These are phyloP conservation scores for Cladorhizidae sp. DNA, from an alignment of 37 sponge, comb jelly and placozoan species.

Conservation along the genomic window DNA sequence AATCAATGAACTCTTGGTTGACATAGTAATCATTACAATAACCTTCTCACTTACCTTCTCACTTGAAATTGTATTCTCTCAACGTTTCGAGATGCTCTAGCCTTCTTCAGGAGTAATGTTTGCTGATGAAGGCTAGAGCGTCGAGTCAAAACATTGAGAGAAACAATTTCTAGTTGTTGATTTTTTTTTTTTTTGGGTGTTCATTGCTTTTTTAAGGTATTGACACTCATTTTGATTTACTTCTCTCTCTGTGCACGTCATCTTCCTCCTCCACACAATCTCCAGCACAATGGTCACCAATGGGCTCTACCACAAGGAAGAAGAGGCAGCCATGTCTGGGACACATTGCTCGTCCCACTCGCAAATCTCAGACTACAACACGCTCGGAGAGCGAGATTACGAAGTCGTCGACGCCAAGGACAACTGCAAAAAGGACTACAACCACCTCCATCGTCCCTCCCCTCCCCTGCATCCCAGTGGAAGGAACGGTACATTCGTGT, in stretches of 20 bases:
- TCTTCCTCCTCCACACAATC: neutral
- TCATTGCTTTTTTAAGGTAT: too few relatives aligned
- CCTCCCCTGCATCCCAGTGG: slow-evolving; percentile 5
- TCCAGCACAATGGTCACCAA: slow-evolving; percentile 19
- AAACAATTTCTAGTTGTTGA: too few relatives aligned
- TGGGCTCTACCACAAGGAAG: slow-evolving; percentile 8
- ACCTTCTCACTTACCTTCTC: too few relatives aligned
- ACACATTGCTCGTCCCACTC: slow-evolving; percentile 11
- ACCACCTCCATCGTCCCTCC: slow-evolving; percentile 33
- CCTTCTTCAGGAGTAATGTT: too few relatives aligned
- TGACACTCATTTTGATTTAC: too few relatives aligned
- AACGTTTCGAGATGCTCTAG: too few relatives aligned
- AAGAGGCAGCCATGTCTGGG: neutral
- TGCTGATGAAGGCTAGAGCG: too few relatives aligned
- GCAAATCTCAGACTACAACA: slow-evolving; percentile 26
- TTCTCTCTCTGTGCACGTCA: neutral
- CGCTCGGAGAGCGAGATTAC: slow-evolving; percentile 35
- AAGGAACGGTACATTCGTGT: slow-evolving; percentile 1
- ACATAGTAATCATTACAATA: too few relatives aligned
- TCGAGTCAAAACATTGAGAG: too few relatives aligned
- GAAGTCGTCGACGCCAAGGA: slow-evolving; percentile 7
- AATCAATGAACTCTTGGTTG: too few relatives aligned
- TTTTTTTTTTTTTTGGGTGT: too few relatives aligned
- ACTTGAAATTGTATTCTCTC: too few relatives aligned
- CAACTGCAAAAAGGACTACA: slow-evolving; percentile 15